These are phyloP conservation scores for Clarias gariepinus DNA, from an alignment of 2,113 vertebrate species.

Conservation along the genomic window DNA sequence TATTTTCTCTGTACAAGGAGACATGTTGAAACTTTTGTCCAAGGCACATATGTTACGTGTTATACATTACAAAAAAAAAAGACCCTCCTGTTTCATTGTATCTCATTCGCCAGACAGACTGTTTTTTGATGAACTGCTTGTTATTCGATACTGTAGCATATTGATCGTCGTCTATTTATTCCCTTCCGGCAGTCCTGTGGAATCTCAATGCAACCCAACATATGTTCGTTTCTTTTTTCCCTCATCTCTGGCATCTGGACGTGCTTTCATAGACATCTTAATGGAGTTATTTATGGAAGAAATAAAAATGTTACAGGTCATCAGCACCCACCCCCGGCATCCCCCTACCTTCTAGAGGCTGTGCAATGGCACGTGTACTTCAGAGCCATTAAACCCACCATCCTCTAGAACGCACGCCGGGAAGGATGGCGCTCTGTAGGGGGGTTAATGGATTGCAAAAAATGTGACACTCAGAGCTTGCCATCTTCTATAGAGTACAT, in stretches of 20 bases:
- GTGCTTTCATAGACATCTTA: constrained; percentile 62
- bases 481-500: background rate
- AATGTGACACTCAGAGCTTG: constrained; percentile 53
- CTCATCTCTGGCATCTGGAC: constrained; percentile 21
- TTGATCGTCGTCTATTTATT: constrained; percentile 6
- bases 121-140: constrained; percentile 8
- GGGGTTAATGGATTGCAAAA: constrained; percentile 69
- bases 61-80: background rate
- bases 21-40: background rate
- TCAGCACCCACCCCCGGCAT: constrained; percentile 48
- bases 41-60: background rate
- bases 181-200: background rate
- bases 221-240: constrained; percentile 40
- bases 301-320: constrained; percentile 69
- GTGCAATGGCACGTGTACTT: constrained; percentile 37
- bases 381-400: constrained; percentile 53
- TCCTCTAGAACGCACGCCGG: constrained; percentile 55
- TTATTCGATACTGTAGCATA: background rate
- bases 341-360: constrained; percentile 16
- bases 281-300: constrained; percentile 70
- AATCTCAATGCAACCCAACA: constrained; percentile 53
- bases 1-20: background rate
- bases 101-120: background rate
- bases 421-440: constrained; percentile 30
- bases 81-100: background rate